Evolutionary conservation across 2,888 invertebrate genomes (phyloP).

Genomic region (Creontiades dilutus): DNA sequence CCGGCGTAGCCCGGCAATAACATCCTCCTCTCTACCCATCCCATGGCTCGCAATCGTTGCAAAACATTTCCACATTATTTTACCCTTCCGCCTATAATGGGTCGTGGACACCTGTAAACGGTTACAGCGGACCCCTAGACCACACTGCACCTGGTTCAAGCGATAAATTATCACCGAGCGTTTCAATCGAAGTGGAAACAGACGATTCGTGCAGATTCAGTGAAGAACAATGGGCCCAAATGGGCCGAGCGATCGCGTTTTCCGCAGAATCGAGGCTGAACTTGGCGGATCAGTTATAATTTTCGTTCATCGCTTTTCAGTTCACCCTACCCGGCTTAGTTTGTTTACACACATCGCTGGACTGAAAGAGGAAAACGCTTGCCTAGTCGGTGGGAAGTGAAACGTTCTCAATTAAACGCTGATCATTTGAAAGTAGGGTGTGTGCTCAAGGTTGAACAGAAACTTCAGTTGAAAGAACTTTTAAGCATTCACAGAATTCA

Average conservation of each 20-base stretch:
- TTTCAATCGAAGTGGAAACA: slow-evolving; percentile 43
- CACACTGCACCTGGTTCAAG: slow-evolving; percentile 53
- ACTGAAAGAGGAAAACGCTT: too few relatives aligned
- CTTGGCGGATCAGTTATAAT: neutral
- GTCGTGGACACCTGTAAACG: slow-evolving; percentile 63
- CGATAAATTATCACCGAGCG: slow-evolving; percentile 55
- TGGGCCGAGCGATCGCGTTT: neutral
- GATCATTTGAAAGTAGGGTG: too few relatives aligned
- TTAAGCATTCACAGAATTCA: too few relatives aligned
- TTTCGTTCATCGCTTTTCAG: neutral
- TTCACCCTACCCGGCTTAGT: neutral
- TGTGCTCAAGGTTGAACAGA: too few relatives aligned
- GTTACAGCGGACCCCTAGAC: slow-evolving; percentile 35
- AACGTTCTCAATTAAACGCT: too few relatives aligned
- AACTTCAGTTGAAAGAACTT: too few relatives aligned
- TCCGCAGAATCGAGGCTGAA: neutral
- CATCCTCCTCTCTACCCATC: slow-evolving; percentile 17
- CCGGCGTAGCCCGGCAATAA: slow-evolving; percentile 6
- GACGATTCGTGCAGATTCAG: slow-evolving; percentile 33
- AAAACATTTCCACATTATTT: slow-evolving; percentile 65
- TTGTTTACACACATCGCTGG: too few relatives aligned
- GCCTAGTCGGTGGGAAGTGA: too few relatives aligned
- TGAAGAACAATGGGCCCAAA: slow-evolving; percentile 6
- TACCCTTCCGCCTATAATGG: slow-evolving; percentile 46
- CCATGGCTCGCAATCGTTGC: slow-evolving; percentile 16